Evolutionary conservation across 2,888 invertebrate species (phyloP).

Genomic region (Aporophyla lueneburgensis): DNA sequence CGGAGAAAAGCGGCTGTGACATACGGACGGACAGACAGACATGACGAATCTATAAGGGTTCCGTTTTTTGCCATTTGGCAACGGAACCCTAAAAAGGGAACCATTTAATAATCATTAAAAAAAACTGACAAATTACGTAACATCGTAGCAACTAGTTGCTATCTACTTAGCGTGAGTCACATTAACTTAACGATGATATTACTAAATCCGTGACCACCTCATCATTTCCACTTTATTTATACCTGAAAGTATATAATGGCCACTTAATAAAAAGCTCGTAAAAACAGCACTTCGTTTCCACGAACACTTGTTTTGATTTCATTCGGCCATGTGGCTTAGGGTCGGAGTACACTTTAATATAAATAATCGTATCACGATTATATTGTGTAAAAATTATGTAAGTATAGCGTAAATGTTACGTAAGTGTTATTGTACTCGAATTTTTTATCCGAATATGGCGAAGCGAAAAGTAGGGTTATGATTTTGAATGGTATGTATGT

Average conservation of each 20-base stretch:
- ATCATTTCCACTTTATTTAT: slow-evolving; percentile 58
- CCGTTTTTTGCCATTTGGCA: no score
- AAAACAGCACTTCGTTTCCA: slow-evolving; percentile 57
- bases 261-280: slow-evolving; percentile 67
- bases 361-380: slow-evolving; percentile 4
- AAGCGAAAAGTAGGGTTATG: no score
- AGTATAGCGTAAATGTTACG: no score
- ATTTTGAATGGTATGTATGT: no score
- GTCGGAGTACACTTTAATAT: slow-evolving; percentile 4
- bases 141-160: slow-evolving; percentile 13
- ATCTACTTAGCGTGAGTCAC: slow-evolving; percentile 9
- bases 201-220: slow-evolving; percentile 27
- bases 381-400: slow-evolving; percentile 1
- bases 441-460: no score
- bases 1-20: no score
- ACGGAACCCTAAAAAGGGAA: no score
- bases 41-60: no score
- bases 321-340: slow-evolving; percentile 47
- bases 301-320: slow-evolving; percentile 55
- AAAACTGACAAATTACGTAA: slow-evolving; percentile 22
- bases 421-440: no score
- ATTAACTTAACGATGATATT: slow-evolving; percentile 39
- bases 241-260: slow-evolving; percentile 52
- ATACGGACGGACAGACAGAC: no score
- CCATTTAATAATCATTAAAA: no score